Evolutionary conservation across 2,888 invertebrate species (phyloP), one percentile per base, ranked within the genome.

Genomic region (Coecobrya sp.): DNA sequence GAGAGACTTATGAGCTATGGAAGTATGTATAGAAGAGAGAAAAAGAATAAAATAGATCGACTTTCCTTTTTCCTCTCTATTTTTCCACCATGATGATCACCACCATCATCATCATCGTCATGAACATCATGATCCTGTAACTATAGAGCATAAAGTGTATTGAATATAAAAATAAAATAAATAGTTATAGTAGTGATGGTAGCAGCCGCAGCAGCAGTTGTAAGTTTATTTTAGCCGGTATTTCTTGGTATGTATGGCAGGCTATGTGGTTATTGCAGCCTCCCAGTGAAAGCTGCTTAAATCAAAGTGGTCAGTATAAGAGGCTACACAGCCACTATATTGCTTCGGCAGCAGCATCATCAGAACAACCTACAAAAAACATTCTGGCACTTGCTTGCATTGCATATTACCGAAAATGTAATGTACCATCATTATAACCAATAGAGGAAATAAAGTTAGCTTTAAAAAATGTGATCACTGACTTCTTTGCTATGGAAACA

Each of bases 371-470:
- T 42, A 25, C 42, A 70, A 5, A 30, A 36, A 36, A 45, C 16
- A 45, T 4, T 30, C 45, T 22, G 27, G n/a, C 19, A 52, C 27
- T 52, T 52, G 52, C 81, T n/a, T 55, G 52, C 55, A 81, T 62
- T 62, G 62, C 82, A 59, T 62, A 82, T 82, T 62, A 42, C 22
- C 4, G 27, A 82, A 42, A 62, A 62, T 82, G 82, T 82, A 82
- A 82, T 81, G 19, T 81, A 11, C 82, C 82, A 68, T 79, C 68
- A 89, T 55, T 89, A 70, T 30, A 42, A 45, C 55, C 70, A 68
- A 82, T 82, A 89, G 82, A 89, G 89, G 81, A 88, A 81, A 79
- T 88, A 88, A 88, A 79, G 81, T 88, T 88, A 27, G 62, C 68
- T 88, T 81, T 59, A 13, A 36, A 52, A 81, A 86, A 36, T 49